A percentile compares a stretch with the other conserved stretches of the same genome.
Evolutionary conservation across 2,797 vertebrate species (phyloP).

Genomic region (Ceryle rudis): DNA sequence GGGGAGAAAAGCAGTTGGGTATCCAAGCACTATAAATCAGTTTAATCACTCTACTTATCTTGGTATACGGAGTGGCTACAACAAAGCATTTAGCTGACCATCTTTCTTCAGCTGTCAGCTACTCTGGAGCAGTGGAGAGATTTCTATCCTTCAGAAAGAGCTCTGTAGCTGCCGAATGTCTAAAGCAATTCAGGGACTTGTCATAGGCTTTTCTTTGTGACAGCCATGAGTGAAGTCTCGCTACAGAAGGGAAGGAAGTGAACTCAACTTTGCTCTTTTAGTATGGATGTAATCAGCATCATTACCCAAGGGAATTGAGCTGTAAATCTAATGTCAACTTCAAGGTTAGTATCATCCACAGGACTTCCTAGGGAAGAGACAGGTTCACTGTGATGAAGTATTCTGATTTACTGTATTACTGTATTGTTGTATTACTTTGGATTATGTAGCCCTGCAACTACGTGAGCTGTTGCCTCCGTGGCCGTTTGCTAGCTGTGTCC

Average conservation of each 20-base stretch:
- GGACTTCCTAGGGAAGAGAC: not conserved
- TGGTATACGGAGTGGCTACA: not conserved
- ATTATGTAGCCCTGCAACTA: not conserved
- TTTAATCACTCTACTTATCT: constrained; percentile 19
- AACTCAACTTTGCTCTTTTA: constrained; percentile 30
- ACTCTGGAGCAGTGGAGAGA: constrained; percentile 1
- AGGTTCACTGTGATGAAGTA: not conserved
- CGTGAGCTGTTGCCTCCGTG: not conserved
- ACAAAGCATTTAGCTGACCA: constrained; percentile 29
- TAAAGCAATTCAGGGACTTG: constrained; percentile 35
- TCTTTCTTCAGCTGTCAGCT: constrained; percentile 46
- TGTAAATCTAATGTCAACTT: constrained; percentile 57
- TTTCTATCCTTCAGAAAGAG: constrained; percentile 10
- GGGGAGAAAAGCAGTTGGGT: not conserved
- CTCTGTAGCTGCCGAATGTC: not conserved
- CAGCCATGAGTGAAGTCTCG: not conserved
- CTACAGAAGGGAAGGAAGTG: constrained; percentile 22
- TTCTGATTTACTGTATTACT: not conserved
- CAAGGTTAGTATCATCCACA: constrained; percentile 51
- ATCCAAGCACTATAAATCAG: constrained; percentile 7
- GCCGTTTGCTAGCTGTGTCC: not conserved
- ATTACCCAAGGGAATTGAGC: constrained; percentile 59
- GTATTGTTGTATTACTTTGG: not conserved
- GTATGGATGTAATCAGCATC: constrained; percentile 50
- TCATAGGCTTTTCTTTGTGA: constrained; percentile 5